Evolutionary conservation across 2,888 invertebrate genomes (phyloP), one percentile per base, ranked within the genome.

Genomic region (Parasteatoda lunata): DNA sequence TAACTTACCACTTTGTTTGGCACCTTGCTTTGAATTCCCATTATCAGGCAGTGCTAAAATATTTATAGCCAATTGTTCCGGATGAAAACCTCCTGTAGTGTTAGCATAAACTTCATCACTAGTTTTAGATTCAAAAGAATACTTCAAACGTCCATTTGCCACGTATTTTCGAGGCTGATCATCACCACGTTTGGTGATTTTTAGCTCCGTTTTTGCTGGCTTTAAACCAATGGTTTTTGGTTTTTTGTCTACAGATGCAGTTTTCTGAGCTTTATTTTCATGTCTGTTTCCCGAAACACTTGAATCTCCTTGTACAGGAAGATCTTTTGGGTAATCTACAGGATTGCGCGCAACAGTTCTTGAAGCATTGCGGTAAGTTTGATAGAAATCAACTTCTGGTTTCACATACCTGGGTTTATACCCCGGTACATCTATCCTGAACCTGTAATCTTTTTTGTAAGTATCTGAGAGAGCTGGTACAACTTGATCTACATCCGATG

Each of bases 231-330:
- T 13, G 45, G 64, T 6, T 13, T 70, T 47, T 13, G 13, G n/a
- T n/a, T 69, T 82, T 30, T 66, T 77, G 7, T 82, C 71, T n/a
- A 76, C 71, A 9, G 65, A 59, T 4, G 73, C 11, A 5, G 81
- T 15, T 7, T 73, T 75, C 3, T 69, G 65, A 59, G 76, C 54
- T 4, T 15, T 11, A 30, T 81, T 87, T 4, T 54, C 47, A 52
- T 66, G 76, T 1, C 77, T 47, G 6, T 72, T 69, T 0, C 72
- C 71, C 49, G 11, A 52, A 66, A 47, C 72, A 51, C 80, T 69
- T 45, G 77, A 83, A 71, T 83, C 88, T 4, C 76, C 75, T 59
- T 88, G 88, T 5, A 66, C 75, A 4, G 88, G 88, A 47, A 79
- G 54, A 8, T 76, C 78, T 7, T 51, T 52, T 0, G 15, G 65